Evolutionary conservation across 2,113 vertebrate genomes (phyloP).

Genomic region (Neomonachus schauinslandi): DNA sequence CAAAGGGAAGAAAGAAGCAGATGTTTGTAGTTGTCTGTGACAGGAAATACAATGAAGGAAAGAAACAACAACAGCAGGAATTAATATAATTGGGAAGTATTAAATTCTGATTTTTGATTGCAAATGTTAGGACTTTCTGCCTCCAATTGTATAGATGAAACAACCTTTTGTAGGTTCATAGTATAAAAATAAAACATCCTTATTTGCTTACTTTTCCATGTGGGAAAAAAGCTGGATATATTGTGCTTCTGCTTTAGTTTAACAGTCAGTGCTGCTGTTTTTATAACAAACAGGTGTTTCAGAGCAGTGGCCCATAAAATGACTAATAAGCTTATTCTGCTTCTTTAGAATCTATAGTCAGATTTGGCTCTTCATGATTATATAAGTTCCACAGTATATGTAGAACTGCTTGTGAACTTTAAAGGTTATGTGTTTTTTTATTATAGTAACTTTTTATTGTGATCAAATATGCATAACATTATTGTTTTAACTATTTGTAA

Average conservation of each 20-base stretch:
- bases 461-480: not conserved
- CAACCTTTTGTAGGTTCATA: not conserved
- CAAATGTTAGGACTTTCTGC: constrained; percentile 21
- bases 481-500: constrained; percentile 25
- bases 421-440: constrained; percentile 22
- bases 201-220: constrained; percentile 9
- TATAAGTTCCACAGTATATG: not conserved
- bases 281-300: constrained; percentile 12
- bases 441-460: constrained; percentile 29
- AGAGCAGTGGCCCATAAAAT: not conserved
- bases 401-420: constrained; percentile 42
- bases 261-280: not conserved
- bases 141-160: not conserved
- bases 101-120: constrained; percentile 28
- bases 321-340: not conserved
- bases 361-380: not conserved
- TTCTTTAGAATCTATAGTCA: not conserved
- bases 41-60: constrained; percentile 29
- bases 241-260: constrained; percentile 27
- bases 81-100: constrained; percentile 10
- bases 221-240: not conserved
- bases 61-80: not conserved
- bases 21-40: not conserved
- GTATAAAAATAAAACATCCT: not conserved
- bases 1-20: constrained; percentile 3